Evolutionary conservation across 1,140 invertebrate genomes (phyloP).

Genomic region (Diuraphis noxia): DNA sequence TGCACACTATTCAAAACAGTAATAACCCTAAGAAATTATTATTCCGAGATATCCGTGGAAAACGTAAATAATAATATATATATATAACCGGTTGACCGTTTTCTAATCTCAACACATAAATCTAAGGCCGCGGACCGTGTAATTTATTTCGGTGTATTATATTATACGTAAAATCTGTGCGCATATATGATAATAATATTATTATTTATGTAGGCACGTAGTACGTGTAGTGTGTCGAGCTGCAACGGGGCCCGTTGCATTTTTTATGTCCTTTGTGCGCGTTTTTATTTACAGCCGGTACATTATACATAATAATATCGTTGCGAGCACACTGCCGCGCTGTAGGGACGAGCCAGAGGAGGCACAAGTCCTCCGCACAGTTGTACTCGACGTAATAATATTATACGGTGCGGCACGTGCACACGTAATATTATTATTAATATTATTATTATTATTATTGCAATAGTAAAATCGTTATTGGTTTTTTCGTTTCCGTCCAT

Average conservation of each 20-base stretch:
- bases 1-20: background rate
- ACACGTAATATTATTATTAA: background rate
- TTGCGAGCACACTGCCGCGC: background rate
- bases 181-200: background rate
- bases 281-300: conserved; percentile 5
- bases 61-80: background rate
- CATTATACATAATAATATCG: background rate
- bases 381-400: background rate
- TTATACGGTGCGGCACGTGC: background rate
- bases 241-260: background rate
- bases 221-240: background rate
- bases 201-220: background rate
- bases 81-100: conserved; percentile 13
- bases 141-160: background rate
- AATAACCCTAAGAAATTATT: background rate
- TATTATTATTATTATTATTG: background rate
- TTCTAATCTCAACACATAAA: background rate
- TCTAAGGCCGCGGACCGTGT: background rate
- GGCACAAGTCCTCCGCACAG: background rate
- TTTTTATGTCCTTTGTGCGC: background rate
- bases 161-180: background rate
- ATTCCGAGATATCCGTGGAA: background rate
- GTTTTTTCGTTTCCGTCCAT: background rate
- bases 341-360: background rate
- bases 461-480: background rate